Evolutionary conservation across 2,797 vertebrate species (phyloP).

Genomic region (Triplophysa bombifrons): DNA sequence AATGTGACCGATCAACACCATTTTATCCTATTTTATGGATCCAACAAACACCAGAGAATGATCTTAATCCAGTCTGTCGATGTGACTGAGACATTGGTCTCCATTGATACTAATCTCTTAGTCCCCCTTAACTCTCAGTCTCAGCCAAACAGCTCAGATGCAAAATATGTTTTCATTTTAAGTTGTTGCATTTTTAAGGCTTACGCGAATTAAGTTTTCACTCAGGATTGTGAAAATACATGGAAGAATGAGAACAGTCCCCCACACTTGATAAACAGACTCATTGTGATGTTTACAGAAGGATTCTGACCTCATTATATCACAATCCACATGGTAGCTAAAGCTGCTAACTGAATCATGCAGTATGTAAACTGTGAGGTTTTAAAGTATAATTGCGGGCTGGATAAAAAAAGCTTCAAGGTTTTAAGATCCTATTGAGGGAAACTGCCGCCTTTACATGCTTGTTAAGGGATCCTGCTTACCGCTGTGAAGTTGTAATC

Average conservation of each 20-base stretch:
- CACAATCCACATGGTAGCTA: slow-evolving; percentile 45
- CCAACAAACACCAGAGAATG: background rate
- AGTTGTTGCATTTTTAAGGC: slow-evolving; percentile 22
- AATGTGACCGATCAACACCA: background rate
- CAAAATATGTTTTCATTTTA: slow-evolving; percentile 36
- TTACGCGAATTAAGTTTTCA: slow-evolving; percentile 36
- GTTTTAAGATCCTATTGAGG: background rate
- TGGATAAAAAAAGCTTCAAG: slow-evolving; percentile 9
- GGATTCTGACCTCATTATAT: slow-evolving; percentile 49
- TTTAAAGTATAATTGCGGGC: slow-evolving; percentile 21
- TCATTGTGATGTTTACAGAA: slow-evolving; percentile 43
- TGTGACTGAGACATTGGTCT: background rate
- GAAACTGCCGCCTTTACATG: background rate
- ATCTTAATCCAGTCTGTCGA: slow-evolving; percentile 11
- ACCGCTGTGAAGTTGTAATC: background rate
- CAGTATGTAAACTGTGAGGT: slow-evolving; percentile 29
- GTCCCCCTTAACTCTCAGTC: background rate
- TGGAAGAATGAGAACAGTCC: slow-evolving; percentile 33
- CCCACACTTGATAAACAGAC: slow-evolving; percentile 40
- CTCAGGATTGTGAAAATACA: slow-evolving; percentile 43
- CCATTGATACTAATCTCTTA: slow-evolving; percentile 23
- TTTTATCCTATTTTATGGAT: slow-evolving; percentile 1
- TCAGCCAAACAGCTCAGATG: slow-evolving; percentile 16
- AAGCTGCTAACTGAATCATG: slow-evolving; percentile 21
- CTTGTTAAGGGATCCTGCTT: background rate